These are phyloP conservation scores for Plebejus anna DNA, from an alignment of 2,888 invertebrate species.

Conservation along the genomic window DNA sequence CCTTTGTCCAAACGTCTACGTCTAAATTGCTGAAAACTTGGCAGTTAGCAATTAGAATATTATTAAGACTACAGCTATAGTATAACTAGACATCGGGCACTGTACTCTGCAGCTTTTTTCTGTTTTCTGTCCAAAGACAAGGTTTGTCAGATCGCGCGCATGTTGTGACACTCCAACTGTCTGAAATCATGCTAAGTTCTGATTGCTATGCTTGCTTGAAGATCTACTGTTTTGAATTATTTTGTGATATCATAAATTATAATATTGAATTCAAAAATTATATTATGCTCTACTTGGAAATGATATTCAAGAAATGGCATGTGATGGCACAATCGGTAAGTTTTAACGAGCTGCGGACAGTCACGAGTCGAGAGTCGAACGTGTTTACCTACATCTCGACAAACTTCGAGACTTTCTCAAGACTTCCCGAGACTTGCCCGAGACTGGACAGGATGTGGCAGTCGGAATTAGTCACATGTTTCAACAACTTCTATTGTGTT, in stretches of 20 bases:
- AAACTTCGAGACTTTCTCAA: conserved; percentile 27
- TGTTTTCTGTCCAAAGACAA: not conserved
- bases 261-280: not conserved
- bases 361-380: conserved; percentile 35
- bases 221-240: not conserved
- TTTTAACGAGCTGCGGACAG: conserved; percentile 27
- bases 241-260: too few species aligned
- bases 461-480: conserved; percentile 27
- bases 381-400: conserved; percentile 36
- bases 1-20: not conserved
- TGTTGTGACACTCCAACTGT: too few species aligned
- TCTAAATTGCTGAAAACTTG: not conserved
- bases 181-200: too few species aligned
- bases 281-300: not conserved
- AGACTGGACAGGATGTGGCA: conserved; percentile 21
- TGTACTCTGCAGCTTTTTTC: too few species aligned
- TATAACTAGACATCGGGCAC: too few species aligned
- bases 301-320: not conserved
- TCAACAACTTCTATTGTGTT: not conserved
- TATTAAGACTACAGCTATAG: not conserved
- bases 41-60: not conserved
- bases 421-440: conserved; percentile 9
- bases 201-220: not conserved
- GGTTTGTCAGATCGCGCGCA: not conserved
- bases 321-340: conserved; percentile 20